Base-by-base conservation (phyloP, 2,888 invertebrate genomes). In the Lasioglossum calceatum region DNA sequence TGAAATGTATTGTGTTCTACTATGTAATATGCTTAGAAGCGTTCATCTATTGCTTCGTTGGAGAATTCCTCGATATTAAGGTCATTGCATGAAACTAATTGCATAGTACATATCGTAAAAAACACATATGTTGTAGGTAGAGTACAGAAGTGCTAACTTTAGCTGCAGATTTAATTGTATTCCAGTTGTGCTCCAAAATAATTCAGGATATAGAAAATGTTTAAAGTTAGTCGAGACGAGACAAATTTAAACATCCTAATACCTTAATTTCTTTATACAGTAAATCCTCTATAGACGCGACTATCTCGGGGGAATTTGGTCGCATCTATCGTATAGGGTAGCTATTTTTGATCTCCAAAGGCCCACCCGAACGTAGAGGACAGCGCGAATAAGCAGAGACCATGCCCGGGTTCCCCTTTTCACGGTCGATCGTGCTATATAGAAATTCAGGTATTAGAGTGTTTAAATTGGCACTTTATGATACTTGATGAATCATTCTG, bases 1-100 rank as follows among this genome's bases (percentile, higher is more conserved):
- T 87, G 12, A 91, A 87, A 71, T 84, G 67, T 36, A n/a, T 87
- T n/a, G 4, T 89, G 27, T 90, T 86, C 64, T 90, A 89, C 8
- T 0, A 76, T 8, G 82, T 75, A 23, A 81, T 91, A 23, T 87
- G 88, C 54, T 50, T 83, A 39, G 91, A 91, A n/a, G 81, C 75
- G 10, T 87, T 91, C 39, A 50, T 91, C 76, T 91, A 87, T n/a
- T 90, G 91, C 67, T 91, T 81, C 23, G 86, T 86, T 19, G 90
- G 91, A 44, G 90, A 90, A 77, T 90, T 91, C 74, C 80, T 90
- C 44, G 82, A 70, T 12, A 80, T 32, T 8, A 90, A 90, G 89
- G 90, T 90, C 23, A 67, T 42, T 71, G n/a, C n/a, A 71, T 5
- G 12, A 39, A 42, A 71, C 32, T 5, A 64, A 16, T 64, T 32